Conservation (phyloP, 2,113 vertebrate species). For the Sylvilagus bachmani region DNA sequence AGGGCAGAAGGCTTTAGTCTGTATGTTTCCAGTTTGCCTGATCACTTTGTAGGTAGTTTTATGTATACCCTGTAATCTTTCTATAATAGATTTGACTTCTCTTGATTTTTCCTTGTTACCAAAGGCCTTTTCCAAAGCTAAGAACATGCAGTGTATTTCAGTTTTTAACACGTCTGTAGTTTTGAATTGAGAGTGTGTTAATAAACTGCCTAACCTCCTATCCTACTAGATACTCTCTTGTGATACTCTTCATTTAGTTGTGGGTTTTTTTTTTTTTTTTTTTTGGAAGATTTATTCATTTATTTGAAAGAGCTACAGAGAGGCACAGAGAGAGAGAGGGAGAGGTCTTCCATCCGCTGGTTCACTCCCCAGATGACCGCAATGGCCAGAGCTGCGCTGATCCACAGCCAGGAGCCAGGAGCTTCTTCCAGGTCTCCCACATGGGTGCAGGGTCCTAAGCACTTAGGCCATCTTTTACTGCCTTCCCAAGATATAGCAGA, state of each 20-base stretch:
- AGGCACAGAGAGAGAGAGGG: too few species aligned
- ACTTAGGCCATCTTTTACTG: too few species aligned
- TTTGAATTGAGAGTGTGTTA: slow-evolving; percentile 1
- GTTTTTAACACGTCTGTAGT: not conserved
- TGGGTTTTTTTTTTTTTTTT: too few species aligned
- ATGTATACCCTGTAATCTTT: not conserved
- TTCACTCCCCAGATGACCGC: too few species aligned
- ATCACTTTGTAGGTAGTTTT: not conserved
- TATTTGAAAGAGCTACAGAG: too few species aligned
- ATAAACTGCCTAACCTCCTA: not conserved
- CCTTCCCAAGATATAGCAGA: too few species aligned
- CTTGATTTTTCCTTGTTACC: not conserved
- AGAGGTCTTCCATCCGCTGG: too few species aligned
- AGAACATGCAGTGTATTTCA: not conserved
- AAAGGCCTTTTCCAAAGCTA: not conserved
- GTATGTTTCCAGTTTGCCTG: not conserved
- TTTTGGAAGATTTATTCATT: too few species aligned
- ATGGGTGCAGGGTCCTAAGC: too few species aligned
- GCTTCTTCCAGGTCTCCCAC: too few species aligned
- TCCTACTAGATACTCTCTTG: not conserved
- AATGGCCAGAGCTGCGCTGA: too few species aligned
- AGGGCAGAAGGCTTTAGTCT: not conserved
- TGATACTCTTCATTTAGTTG: not conserved
- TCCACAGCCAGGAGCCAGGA: too few species aligned
- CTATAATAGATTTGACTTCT: not conserved